Conservation (phyloP, 2,888 invertebrate genomes). For the Hanleya hanleyi region DNA sequence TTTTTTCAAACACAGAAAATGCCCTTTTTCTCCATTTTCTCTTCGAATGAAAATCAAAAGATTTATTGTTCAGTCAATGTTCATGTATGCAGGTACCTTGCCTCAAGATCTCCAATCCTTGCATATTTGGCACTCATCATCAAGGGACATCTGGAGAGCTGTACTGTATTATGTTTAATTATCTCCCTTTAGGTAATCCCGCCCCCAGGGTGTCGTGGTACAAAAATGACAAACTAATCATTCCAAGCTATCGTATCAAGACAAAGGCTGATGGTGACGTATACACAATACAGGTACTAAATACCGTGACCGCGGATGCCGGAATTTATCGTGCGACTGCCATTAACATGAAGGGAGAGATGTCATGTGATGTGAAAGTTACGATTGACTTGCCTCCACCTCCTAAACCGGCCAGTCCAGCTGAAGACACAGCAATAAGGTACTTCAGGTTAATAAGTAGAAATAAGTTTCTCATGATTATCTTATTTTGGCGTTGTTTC, state of each 20-base stretch:
- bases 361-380: conserved; percentile 17
- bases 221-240: conserved; percentile 40
- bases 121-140: too few relatives aligned
- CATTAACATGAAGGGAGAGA: conserved; percentile 30
- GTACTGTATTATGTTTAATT: too few relatives aligned
- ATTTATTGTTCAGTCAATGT: too few relatives aligned
- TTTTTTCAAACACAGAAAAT: too few relatives aligned
- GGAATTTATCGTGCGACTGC: conserved; percentile 35
- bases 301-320: conserved; percentile 25
- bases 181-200: conserved; percentile 51
- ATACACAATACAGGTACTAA: background rate
- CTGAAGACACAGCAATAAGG: conserved; percentile 19
- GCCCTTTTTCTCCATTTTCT: too few relatives aligned
- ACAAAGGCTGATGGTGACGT: background rate
- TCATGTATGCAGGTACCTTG: too few relatives aligned
- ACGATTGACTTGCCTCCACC: background rate
- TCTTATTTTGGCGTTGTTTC: too few relatives aligned
- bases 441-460: too few relatives aligned
- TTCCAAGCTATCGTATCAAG: background rate
- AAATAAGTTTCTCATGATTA: too few relatives aligned
- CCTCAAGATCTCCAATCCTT: too few relatives aligned
- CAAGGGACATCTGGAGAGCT: too few relatives aligned
- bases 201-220: conserved; percentile 49
- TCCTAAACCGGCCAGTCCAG: background rate
- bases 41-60: too few relatives aligned